Evolutionary conservation across 2,113 vertebrate species (phyloP).

Genomic region (Turdus rufiventris): DNA sequence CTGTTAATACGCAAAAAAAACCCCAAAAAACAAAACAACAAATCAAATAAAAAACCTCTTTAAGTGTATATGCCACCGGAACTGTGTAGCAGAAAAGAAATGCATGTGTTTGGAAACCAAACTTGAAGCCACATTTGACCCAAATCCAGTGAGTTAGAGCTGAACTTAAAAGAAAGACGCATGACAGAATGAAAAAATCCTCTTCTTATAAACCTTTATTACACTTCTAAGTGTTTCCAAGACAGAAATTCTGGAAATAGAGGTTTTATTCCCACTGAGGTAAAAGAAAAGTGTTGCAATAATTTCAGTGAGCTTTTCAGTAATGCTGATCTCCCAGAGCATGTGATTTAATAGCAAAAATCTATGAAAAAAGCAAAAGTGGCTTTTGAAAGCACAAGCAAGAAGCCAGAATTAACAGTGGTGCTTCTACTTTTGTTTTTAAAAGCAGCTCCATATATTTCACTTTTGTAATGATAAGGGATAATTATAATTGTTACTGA

Average conservation of each 20-base stretch:
- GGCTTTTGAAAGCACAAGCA: background rate
- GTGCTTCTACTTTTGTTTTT: background rate
- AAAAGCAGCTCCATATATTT: background rate
- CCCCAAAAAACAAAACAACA: no score
- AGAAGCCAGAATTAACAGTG: background rate
- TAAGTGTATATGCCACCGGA: background rate
- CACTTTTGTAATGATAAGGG: background rate
- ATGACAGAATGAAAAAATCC: background rate
- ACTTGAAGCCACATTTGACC: background rate
- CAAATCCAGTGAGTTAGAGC: background rate
- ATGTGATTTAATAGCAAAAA: background rate
- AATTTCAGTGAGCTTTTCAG: background rate
- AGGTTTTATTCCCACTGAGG: background rate
- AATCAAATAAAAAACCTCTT: background rate
- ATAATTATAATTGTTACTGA: no score
- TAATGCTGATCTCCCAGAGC: background rate
- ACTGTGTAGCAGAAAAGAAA: background rate
- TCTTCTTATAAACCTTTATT: background rate
- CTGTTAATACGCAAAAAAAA: background rate
- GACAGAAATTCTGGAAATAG: background rate
- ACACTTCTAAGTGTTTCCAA: background rate
- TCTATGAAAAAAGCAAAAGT: background rate
- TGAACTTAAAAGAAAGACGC: background rate
- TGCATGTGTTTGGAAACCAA: background rate
- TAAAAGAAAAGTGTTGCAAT: background rate